phyloP scores from a whole-genome alignment of 2,113 vertebrate species.

The Bambusicola thoracicus region DNA sequence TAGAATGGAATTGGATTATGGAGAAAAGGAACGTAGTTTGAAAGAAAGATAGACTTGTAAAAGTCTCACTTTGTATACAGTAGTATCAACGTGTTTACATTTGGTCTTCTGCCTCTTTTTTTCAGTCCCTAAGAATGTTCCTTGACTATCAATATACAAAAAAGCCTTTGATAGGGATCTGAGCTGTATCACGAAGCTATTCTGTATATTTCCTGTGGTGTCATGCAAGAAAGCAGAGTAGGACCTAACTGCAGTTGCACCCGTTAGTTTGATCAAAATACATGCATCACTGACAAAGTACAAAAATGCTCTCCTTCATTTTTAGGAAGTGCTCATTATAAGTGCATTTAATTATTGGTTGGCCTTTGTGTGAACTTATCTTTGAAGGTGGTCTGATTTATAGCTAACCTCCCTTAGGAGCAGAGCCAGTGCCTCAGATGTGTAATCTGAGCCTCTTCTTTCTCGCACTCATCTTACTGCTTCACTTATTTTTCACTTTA shows the following conservation, averaged over 20 bases:
- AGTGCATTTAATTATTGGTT: neutral
- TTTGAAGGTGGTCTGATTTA: constrained; percentile 32
- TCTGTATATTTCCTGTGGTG: neutral
- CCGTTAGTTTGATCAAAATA: neutral
- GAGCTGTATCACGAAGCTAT: neutral
- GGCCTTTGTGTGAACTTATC: constrained; percentile 9
- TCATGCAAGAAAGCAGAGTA: neutral
- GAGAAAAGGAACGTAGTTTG: neutral
- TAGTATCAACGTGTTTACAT: neutral
- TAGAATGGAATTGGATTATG: neutral
- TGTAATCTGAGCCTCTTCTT: neutral
- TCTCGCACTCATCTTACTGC: neutral
- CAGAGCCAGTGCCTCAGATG: neutral
- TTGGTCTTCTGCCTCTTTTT: neutral
- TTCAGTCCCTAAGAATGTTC: neutral
- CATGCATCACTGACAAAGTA: neutral
- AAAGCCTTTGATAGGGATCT: neutral
- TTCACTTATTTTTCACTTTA: neutral
- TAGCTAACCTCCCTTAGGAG: neutral
- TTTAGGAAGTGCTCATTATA: neutral
- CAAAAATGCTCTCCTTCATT: constrained; percentile 5
- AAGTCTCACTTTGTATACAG: neutral
- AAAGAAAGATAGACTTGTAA: neutral
- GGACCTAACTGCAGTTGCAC: neutral
- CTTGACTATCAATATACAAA: neutral